Conservation (phyloP, 2,888 invertebrate species). For the Zhengitettix transpicula region DNA sequence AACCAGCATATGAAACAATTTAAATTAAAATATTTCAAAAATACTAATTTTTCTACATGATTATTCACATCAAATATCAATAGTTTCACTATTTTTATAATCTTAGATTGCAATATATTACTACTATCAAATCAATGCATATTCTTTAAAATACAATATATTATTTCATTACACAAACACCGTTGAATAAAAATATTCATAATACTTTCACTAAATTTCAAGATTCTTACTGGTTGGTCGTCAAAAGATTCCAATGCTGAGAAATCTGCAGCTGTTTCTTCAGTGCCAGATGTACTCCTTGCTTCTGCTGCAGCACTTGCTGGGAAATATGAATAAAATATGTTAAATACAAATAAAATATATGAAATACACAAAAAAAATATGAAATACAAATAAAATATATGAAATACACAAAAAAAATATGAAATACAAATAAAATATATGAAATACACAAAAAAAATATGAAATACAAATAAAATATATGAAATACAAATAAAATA, state of each 20-base stretch:
- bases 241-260: conserved; percentile 13
- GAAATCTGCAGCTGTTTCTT: conserved; percentile 16
- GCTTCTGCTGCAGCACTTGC: conserved; percentile 13
- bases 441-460: too few species aligned
- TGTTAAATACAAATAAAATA: background rate
- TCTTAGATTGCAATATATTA: too few species aligned
- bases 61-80: background rate
- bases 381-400: background rate
- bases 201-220: too few species aligned
- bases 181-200: background rate
- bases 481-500: too few species aligned
- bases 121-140: too few species aligned
- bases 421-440: too few species aligned
- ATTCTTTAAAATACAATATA: too few species aligned
- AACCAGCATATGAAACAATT: too few species aligned
- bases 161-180: background rate
- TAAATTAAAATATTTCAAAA: too few species aligned
- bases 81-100: background rate
- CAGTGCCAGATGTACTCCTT: conserved; percentile 10
- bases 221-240: conserved; percentile 6
- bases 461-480: too few species aligned
- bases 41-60: too few species aligned
- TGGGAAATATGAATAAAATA: conserved; percentile 1
- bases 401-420: background rate
- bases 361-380: background rate